Base-by-base conservation (phyloP, 2,888 invertebrate species). In the Clepsis dumicolana region DNA sequence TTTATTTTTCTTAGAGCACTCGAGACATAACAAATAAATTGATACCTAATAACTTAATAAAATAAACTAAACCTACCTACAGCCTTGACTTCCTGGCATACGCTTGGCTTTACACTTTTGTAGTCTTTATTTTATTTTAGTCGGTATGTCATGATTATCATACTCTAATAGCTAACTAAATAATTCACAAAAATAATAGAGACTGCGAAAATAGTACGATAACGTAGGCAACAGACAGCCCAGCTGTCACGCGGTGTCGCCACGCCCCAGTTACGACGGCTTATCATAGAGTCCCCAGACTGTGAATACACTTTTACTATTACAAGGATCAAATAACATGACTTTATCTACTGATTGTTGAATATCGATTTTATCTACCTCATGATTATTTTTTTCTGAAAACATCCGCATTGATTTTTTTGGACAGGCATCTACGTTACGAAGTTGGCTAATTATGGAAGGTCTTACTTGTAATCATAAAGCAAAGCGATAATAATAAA, bases 241-340 rank as follows among this genome's bases (percentile, higher is more conserved):
- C 48, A 4, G 8, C 3, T n/a, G 56, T 41, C 56, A 63, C 50
- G 62, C 56, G 38, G 21, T 67, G 63, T 67, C 62, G 16, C 50
- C n/a, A 38, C 62, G 67, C 14, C 56, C 62, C 56, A 67, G 38
- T 38, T 67, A 48, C 48, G 35, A 18, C 35, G 60, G 7, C 65
- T 68, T 68, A 68, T 64, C 64, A 12, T 41, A 56, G n/a, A n/a
- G 32, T 10, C 32, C 50, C 35, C 62, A 62, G 67, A 62, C 67
- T 44, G 67, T 67, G 62, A 67, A 67, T 62, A 67, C 56, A 38
- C 62, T 62, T 67, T 62, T 67, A 62, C 61, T 38, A 67, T 62
- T 62, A 56, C 62, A 67, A 67, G 67, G 62, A 62, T 67, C 25
- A 14, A 35, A 35, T 32, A 56, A 21, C 27, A 25, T 21, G 57